These are phyloP conservation scores for Pseudococcus jackbeardsleyi DNA, from an alignment of 2,888 invertebrate species.

Conservation along the genomic window DNA sequence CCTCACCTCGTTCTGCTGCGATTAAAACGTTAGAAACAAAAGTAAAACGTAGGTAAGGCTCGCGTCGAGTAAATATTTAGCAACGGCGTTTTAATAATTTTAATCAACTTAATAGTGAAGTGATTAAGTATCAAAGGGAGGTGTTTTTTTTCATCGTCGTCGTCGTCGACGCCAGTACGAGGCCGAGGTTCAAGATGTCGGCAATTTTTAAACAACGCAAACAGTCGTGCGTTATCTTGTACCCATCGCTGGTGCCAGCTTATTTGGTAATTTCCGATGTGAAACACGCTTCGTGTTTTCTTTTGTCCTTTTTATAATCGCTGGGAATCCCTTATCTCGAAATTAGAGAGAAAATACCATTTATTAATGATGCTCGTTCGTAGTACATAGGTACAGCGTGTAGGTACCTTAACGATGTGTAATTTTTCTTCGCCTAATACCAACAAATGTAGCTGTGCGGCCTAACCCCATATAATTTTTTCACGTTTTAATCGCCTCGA, in stretches of 20 bases:
- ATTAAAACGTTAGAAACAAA: constrained; percentile 27
- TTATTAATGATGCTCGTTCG: constrained; percentile 27
- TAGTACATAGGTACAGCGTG: neutral
- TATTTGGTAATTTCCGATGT: constrained; percentile 29
- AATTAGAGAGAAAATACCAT: constrained; percentile 25
- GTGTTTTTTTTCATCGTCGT: neutral
- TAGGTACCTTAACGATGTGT: constrained; percentile 15
- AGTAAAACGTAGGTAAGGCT: neutral
- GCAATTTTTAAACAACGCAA: constrained; percentile 7
- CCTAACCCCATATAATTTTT: neutral
- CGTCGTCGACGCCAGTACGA: no score
- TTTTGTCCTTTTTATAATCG: constrained; percentile 32
- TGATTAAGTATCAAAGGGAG: constrained; percentile 1
- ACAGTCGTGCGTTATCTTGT: constrained; percentile 33
- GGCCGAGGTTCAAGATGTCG: neutral
- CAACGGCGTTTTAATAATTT: neutral
- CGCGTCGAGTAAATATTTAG: neutral
- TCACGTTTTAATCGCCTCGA: neutral
- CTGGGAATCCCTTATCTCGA: constrained; percentile 4
- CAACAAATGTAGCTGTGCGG: neutral
- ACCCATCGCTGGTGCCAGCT: neutral
- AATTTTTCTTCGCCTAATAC: constrained; percentile 9
- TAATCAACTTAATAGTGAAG: neutral
- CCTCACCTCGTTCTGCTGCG: neutral
- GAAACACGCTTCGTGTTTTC: constrained; percentile 36